Percentiles rank a stretch among this genome's conserved stretches.
Conservation (phyloP, 2,113 vertebrate genomes). For the Indicator indicator region DNA sequence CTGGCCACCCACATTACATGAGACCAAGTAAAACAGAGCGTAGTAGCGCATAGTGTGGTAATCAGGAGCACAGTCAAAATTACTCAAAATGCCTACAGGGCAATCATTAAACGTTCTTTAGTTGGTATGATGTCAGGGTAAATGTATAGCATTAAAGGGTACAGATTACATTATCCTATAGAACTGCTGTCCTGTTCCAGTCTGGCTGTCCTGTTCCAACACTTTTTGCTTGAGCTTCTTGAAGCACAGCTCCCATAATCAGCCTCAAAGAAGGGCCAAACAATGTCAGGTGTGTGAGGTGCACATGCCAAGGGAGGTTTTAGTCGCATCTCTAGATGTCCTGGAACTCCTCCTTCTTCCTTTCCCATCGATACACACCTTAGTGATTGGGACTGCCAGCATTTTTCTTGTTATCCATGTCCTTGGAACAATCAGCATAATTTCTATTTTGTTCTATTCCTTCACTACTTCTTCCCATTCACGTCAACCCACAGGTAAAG, state of each 20-base stretch:
- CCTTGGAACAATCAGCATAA: not conserved
- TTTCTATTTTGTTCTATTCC: not conserved
- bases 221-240: not conserved
- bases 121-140: not conserved
- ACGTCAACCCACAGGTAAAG: not conserved
- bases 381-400: not conserved
- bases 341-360: not conserved
- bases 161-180: not conserved
- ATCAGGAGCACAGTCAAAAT: not conserved
- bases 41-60: not conserved
- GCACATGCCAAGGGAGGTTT: not conserved
- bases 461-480: not conserved
- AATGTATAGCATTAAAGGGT: not conserved
- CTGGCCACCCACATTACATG: constrained; percentile 24
- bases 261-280: not conserved
- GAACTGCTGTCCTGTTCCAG: not conserved
- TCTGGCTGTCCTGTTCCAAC: not conserved
- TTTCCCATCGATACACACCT: not conserved
- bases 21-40: not conserved
- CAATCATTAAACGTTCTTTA: not conserved
- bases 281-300: not conserved
- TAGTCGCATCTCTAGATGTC: not conserved
- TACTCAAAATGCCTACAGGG: constrained; percentile 4
- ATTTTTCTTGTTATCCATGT: not conserved
- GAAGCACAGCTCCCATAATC: not conserved